phyloP scores from a whole-genome alignment of 2,797 vertebrate genomes.

The Cirrhinus molitorella region DNA sequence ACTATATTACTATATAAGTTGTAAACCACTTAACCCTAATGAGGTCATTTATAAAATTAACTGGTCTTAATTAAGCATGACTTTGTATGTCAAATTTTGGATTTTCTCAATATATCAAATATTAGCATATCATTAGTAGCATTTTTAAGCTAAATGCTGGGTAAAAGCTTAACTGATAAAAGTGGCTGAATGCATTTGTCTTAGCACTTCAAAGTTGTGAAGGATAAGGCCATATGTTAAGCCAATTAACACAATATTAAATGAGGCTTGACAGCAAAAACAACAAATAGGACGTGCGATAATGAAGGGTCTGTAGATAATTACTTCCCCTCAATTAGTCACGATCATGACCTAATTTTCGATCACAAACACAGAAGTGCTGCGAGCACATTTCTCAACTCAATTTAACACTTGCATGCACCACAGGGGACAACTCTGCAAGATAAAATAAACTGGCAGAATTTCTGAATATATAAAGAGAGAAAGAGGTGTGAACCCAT shows the following conservation, averaged over 20 bases:
- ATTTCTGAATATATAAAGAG: conserved; percentile 20
- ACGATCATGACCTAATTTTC: conserved; percentile 66
- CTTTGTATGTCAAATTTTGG: background rate
- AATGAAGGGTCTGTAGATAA: conserved; percentile 68
- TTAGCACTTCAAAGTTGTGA: conserved; percentile 30
- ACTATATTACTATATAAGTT: background rate
- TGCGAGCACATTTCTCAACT: conserved; percentile 44
- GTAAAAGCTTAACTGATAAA: background rate
- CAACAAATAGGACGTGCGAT: conserved; percentile 58
- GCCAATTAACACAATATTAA: conserved; percentile 58
- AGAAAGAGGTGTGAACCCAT: background rate
- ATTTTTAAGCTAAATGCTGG: background rate
- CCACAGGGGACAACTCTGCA: conserved; percentile 12
- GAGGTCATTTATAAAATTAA: background rate
- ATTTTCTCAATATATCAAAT: conserved; percentile 13
- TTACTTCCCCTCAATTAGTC: conserved; percentile 69
- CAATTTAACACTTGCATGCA: conserved; percentile 51
- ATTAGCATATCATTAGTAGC: background rate
- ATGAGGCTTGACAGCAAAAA: conserved; percentile 61
- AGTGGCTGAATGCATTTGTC: background rate
- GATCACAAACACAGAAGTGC: conserved; percentile 51
- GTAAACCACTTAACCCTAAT: background rate
- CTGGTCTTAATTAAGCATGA: background rate
- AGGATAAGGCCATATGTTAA: conserved; percentile 45
- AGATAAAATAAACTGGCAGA: conserved; percentile 39